Evolutionary conservation across 2,797 vertebrate species (phyloP).

Genomic region (Choloepus didactylus): DNA sequence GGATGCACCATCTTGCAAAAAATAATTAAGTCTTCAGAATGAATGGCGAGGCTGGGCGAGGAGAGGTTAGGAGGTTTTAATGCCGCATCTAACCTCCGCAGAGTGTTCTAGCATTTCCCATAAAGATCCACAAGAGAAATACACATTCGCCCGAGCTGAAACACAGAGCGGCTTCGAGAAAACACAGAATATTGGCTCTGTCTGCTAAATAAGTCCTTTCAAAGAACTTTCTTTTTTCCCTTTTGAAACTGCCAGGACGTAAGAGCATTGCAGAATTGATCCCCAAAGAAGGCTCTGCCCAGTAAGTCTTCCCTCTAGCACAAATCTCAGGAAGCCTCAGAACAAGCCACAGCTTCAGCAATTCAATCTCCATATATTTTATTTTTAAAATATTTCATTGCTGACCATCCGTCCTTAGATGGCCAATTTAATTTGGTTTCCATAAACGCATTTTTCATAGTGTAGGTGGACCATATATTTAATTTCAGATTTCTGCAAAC

Average conservation of each 20-base stretch:
- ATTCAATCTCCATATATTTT: constrained; percentile 87
- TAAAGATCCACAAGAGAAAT: constrained; percentile 7
- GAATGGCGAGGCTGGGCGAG: background rate
- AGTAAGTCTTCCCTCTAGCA: background rate
- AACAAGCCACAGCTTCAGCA: constrained; percentile 52
- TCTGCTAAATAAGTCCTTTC: constrained; percentile 44
- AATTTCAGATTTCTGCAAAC: constrained; percentile 87
- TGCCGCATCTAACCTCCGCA: background rate
- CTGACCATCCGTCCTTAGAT: constrained; percentile 86
- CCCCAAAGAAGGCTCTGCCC: constrained; percentile 38
- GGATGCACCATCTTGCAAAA: background rate
- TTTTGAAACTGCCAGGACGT: constrained; percentile 40
- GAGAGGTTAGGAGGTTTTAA: background rate
- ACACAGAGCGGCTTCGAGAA: background rate
- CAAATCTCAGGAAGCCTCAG: background rate
- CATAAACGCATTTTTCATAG: constrained; percentile 86
- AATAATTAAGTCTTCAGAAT: background rate
- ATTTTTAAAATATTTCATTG: constrained; percentile 87
- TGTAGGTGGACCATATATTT: constrained; percentile 87
- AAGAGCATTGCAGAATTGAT: constrained; percentile 49
- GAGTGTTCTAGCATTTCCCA: background rate
- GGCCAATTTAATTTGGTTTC: constrained; percentile 88
- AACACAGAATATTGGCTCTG: background rate
- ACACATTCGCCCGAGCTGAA: background rate
- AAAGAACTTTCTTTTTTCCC: constrained; percentile 21